Percentiles rank a stretch among this genome's conserved stretches.
These are phyloP conservation scores for Heteropelma amictum DNA, from an alignment of 2,888 invertebrate genomes.

Conservation along the genomic window DNA sequence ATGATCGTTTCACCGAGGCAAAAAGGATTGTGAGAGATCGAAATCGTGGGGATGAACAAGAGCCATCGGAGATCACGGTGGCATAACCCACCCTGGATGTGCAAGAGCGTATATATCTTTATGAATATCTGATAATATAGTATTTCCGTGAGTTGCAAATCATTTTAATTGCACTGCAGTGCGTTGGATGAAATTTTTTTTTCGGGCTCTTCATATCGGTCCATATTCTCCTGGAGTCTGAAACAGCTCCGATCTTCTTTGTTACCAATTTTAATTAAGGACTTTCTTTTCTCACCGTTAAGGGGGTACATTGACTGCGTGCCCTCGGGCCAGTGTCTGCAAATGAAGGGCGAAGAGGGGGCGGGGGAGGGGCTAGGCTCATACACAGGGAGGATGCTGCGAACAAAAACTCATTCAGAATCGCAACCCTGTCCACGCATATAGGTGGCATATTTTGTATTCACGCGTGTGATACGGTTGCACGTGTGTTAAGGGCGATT, in stretches of 20 bases:
- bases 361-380: not conserved
- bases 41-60: no score
- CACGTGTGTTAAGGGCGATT: conserved; percentile 27
- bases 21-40: no score
- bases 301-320: conserved; percentile 59
- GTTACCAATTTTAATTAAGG: conserved; percentile 69
- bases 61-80: not conserved
- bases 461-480: conserved; percentile 29
- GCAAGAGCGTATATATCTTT: not conserved
- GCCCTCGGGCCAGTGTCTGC: conserved; percentile 58
- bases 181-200: conserved; percentile 61
- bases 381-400: conserved; percentile 47
- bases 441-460: conserved; percentile 48
- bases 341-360: conserved; percentile 7
- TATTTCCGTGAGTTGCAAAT: conserved; percentile 49
- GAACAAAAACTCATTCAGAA: conserved; percentile 63
- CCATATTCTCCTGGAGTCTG: not conserved
- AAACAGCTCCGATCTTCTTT: conserved; percentile 58
- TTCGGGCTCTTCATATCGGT: conserved; percentile 38
- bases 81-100: not conserved
- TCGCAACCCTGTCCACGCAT: conserved; percentile 49
- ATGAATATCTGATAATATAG: not conserved
- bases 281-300: conserved; percentile 61
- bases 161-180: conserved; percentile 63
- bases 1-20: no score